Evolutionary conservation across 2,888 invertebrate species (phyloP), one percentile per base, ranked within the genome.

Genomic region (Agonopterix heracliana): DNA sequence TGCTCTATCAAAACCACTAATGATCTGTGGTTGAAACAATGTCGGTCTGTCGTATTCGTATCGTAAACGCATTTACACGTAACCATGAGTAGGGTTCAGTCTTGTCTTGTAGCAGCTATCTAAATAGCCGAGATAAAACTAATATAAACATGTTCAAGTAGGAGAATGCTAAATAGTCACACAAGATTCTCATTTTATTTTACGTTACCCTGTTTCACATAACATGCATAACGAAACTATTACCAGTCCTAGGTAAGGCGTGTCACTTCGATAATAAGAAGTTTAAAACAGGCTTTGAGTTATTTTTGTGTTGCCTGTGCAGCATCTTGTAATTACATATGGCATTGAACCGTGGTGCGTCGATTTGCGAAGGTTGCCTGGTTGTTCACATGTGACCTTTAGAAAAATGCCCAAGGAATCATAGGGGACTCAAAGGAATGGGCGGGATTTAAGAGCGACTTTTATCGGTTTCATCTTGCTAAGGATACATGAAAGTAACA

Each of bases 301-400:
- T 54, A 53, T 54, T 54, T 59, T 54, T 59, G 54, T 69, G 68
- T 68, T 63, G 54, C 59, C 65, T 70, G 77, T 71, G 65, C 63
- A 64, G 66, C 64, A 66, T 65, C 71, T 61, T 68, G 74, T 79
- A 82, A 82, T 82, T 81, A 81, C 74, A 70, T 64, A 68, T 68
- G 78, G 67, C 76, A 75, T 74, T 72, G 79, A 78, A 81, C 80
- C 55, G 51, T 52, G 47, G 55, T 57, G 53, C 54, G 60, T 61
- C 61, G 63, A 64, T 68, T 66, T 65, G 62, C 60, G 66, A 70
- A 73, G 70, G 71, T 69, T 72, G 59, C 59, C 63, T 76, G 84
- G 82, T 80, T 85, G 64, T 84, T 85, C 78, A 83, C 86, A 64
- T 60, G 60, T 84, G 82, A 82, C 86, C 86, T 87, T 87, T 86